These are phyloP conservation scores for Salvelinus alpinus DNA, from an alignment of 2,113 vertebrate genomes.

Conservation along the genomic window DNA sequence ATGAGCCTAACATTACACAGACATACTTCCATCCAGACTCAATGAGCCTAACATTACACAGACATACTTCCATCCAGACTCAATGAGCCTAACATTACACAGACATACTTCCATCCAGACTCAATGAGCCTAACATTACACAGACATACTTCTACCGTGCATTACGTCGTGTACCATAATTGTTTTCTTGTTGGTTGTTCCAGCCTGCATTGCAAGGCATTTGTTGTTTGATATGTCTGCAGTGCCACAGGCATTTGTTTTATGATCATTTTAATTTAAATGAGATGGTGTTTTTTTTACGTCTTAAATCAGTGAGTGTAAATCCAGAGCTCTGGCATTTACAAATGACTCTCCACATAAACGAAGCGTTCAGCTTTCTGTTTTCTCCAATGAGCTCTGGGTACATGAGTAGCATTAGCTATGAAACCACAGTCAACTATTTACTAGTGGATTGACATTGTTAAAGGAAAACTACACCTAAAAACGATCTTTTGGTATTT, in stretches of 20 bases:
- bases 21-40: too few relatives aligned
- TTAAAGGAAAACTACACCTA: too few relatives aligned
- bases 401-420: conserved; percentile 64
- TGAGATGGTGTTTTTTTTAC: conserved; percentile 78
- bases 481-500: too few relatives aligned
- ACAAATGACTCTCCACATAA: conserved; percentile 78
- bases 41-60: too few relatives aligned
- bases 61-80: too few relatives aligned
- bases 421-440: conserved; percentile 55
- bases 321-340: conserved; percentile 76
- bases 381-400: conserved; percentile 71
- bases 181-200: conserved; percentile 75
- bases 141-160: conserved; percentile 47
- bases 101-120: too few relatives aligned
- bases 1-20: too few relatives aligned
- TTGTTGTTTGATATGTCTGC: conserved; percentile 75
- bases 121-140: too few relatives aligned
- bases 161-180: conserved; percentile 73
- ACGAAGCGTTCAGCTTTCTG: conserved; percentile 58
- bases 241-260: conserved; percentile 68
- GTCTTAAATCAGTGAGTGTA: conserved; percentile 80
- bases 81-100: too few relatives aligned
- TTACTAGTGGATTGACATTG: conserved; percentile 30
- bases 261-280: conserved; percentile 81
- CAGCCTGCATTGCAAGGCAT: conserved; percentile 73